Evolutionary conservation across 92 coral and sea anemone genomes (phyloP).

Genomic region (Heliopora coerulea): DNA sequence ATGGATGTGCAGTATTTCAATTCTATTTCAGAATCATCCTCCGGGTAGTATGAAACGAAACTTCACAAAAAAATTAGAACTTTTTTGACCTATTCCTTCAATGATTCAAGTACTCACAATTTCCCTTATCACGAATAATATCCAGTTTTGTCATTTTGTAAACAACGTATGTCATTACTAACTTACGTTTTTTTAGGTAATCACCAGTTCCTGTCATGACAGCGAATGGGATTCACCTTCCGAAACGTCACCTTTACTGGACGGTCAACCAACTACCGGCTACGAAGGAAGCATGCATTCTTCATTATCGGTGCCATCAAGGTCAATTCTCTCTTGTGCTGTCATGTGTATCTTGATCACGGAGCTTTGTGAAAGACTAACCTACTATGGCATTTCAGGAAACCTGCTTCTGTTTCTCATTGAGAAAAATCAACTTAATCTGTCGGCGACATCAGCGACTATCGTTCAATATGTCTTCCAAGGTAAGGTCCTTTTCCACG

Average conservation of each 20-base stretch:
- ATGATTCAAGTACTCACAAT: no score
- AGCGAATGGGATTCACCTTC: neutral
- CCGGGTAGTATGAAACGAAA: no score
- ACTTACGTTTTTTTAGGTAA: neutral
- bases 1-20: no score
- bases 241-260: conserved; percentile 2
- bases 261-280: neutral
- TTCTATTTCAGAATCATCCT: no score
- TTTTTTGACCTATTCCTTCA: no score
- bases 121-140: no score
- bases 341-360: conserved; percentile 74
- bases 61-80: no score
- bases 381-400: conserved; percentile 79
- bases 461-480: conserved; percentile 61
- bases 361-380: conserved; percentile 83
- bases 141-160: no score
- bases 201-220: neutral
- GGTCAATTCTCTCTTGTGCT: conserved; percentile 30
- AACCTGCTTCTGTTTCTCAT: conserved; percentile 67
- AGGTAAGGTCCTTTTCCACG: conserved; percentile 48
- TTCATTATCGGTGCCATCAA: neutral
- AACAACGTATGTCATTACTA: no score
- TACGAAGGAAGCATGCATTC: neutral
- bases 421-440: conserved; percentile 36
- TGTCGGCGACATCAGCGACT: conserved; percentile 59